phyloP scores from a whole-genome alignment of 2,888 invertebrate species.

The Dugesia japonica region DNA sequence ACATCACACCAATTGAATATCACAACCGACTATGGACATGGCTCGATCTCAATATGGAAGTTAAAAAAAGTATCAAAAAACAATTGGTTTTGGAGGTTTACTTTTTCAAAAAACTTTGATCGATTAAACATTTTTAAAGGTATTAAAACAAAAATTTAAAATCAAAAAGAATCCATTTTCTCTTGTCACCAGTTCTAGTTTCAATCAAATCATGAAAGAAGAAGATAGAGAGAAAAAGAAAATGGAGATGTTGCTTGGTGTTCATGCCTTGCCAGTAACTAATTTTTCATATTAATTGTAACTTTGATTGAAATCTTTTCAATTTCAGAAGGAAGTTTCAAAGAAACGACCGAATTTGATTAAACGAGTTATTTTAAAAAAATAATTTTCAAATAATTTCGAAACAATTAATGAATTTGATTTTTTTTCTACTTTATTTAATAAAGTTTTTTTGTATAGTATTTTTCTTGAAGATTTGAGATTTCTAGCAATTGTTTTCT shows the following conservation, averaged over 20 bases:
- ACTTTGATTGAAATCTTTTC: background rate
- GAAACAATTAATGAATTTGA: background rate
- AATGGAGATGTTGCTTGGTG: slow-evolving; percentile 14
- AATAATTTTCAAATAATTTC: background rate
- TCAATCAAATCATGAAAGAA: background rate
- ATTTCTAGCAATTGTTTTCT: too few species aligned
- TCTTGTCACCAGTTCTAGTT: background rate
- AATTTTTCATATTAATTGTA: background rate
- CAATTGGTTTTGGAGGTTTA: slow-evolving; percentile 1
- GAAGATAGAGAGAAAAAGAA: slow-evolving; percentile 20
- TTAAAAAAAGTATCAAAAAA: slow-evolving; percentile 55
- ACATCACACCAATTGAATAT: slow-evolving; percentile 86
- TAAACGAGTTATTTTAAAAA: background rate
- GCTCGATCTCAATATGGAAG: slow-evolving; percentile 82
- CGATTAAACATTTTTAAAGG: background rate
- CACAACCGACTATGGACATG: slow-evolving; percentile 99
- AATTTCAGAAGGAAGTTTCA: background rate
- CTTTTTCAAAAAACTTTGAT: background rate
- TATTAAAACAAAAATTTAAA: background rate
- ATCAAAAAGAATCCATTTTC: background rate
- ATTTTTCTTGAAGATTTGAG: too few species aligned
- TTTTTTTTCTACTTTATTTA: background rate
- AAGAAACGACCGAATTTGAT: background rate
- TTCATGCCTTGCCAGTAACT: background rate
- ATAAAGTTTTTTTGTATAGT: background rate